Conservation (phyloP, 2,888 invertebrate species). For the Lutraria lutraria region DNA sequence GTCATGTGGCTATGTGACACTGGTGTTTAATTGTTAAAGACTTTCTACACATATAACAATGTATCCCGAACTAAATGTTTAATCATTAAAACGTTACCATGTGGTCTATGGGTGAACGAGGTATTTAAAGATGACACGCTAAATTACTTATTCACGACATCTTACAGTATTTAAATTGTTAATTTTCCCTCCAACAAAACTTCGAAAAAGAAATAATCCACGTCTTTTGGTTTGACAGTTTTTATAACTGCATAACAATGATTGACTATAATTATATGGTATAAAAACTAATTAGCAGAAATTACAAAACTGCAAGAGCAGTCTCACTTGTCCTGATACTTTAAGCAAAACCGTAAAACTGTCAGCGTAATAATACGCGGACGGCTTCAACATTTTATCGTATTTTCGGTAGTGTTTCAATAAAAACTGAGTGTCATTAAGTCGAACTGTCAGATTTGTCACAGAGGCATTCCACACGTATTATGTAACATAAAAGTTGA, state of each 20-base stretch:
- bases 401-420: conserved; percentile 16
- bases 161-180: too few relatives aligned
- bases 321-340: neutral
- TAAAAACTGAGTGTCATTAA: conserved; percentile 5
- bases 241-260: conserved; percentile 3
- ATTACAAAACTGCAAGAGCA: neutral
- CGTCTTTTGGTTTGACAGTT: neutral
- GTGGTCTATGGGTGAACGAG: too few relatives aligned
- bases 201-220: too few relatives aligned
- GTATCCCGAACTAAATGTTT: neutral
- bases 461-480: neutral
- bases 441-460: neutral
- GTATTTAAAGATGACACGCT: too few relatives aligned
- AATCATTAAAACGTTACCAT: too few relatives aligned
- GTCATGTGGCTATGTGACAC: neutral
- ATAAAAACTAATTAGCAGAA: conserved; percentile 3
- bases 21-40: neutral
- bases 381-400: neutral
- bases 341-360: neutral
- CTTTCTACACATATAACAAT: neutral
- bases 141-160: too few relatives aligned
- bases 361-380: neutral
- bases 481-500: conserved; percentile 13
- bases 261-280: neutral
- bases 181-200: too few relatives aligned